These are phyloP conservation scores for Tachina fera DNA, from an alignment of 2,888 invertebrate species.

Conservation along the genomic window DNA sequence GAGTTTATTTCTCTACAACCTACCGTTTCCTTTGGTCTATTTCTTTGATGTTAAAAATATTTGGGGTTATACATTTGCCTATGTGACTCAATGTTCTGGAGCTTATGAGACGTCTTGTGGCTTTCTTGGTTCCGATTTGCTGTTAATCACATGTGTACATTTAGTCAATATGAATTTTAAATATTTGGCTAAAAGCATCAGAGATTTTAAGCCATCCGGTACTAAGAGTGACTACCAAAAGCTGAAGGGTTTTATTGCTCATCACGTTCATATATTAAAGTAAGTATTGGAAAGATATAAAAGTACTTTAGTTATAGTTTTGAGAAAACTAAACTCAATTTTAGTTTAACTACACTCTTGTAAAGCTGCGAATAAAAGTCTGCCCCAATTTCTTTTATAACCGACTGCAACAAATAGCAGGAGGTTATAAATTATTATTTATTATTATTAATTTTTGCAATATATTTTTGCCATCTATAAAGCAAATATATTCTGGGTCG, in stretches of 20 bases:
- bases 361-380: too few species aligned
- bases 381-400: too few species aligned
- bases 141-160: conserved; percentile 70
- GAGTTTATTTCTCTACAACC: conserved; percentile 45
- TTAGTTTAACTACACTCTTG: too few species aligned
- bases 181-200: conserved; percentile 68
- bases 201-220: conserved; percentile 68
- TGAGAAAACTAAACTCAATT: too few species aligned
- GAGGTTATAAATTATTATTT: too few species aligned
- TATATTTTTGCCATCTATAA: too few species aligned
- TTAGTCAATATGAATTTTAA: conserved; percentile 74
- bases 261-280: conserved; percentile 72
- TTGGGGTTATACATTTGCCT: conserved; percentile 54
- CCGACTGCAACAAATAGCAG: too few species aligned
- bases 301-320: too few species aligned
- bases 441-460: too few species aligned
- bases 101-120: conserved; percentile 56
- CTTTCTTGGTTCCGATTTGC: conserved; percentile 72
- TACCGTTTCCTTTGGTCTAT: conserved; percentile 72
- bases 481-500: too few species aligned
- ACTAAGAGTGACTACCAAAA: conserved; percentile 65
- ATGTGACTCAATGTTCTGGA: conserved; percentile 59
- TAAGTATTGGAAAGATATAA: conserved; percentile 23
- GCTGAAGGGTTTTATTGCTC: conserved; percentile 62
- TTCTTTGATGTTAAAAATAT: conserved; percentile 46